Conservation (phyloP, 2,888 invertebrate genomes). For the Hydropsyche betteni region DNA sequence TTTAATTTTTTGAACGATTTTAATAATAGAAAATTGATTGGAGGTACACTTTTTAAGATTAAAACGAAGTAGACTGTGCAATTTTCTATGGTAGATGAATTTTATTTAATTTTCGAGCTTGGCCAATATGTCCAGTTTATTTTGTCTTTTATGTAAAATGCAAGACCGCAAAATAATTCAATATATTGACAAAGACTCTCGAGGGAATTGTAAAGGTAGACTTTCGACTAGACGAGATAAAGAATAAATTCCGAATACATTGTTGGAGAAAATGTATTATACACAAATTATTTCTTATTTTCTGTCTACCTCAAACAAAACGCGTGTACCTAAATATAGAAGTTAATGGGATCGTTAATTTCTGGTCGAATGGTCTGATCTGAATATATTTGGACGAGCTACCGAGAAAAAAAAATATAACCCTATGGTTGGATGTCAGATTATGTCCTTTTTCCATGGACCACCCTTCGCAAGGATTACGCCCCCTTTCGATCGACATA, state of each 20-base stretch:
- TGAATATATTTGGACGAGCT: constrained; percentile 22
- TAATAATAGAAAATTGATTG: too few relatives aligned
- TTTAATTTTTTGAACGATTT: too few relatives aligned
- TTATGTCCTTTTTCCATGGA: constrained; percentile 28
- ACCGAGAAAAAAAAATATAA: constrained; percentile 32
- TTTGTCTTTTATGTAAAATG: constrained; percentile 22
- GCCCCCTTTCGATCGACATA: constrained; percentile 40
- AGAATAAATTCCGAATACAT: not conserved
- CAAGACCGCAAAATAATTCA: constrained; percentile 21
- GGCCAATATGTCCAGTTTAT: not conserved
- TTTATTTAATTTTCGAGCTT: not conserved
- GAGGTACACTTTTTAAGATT: too few relatives aligned
- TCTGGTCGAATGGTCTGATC: not conserved
- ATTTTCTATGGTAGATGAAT: too few relatives aligned
- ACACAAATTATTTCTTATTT: too few relatives aligned
- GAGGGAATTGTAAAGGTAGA: constrained; percentile 12
- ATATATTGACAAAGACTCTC: constrained; percentile 23
- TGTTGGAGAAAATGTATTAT: too few relatives aligned
- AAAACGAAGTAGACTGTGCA: too few relatives aligned
- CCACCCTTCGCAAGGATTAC: constrained; percentile 31
- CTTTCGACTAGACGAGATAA: constrained; percentile 19
- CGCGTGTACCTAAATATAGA: too few relatives aligned
- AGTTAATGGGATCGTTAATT: not conserved
- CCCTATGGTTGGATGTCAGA: constrained; percentile 36
- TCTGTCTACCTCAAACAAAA: too few relatives aligned